Percentiles rank a stretch among this genome's conserved stretches.
phyloP scores from a whole-genome alignment of 2,797 vertebrate genomes.

The Chaenodraco wilsoni region DNA sequence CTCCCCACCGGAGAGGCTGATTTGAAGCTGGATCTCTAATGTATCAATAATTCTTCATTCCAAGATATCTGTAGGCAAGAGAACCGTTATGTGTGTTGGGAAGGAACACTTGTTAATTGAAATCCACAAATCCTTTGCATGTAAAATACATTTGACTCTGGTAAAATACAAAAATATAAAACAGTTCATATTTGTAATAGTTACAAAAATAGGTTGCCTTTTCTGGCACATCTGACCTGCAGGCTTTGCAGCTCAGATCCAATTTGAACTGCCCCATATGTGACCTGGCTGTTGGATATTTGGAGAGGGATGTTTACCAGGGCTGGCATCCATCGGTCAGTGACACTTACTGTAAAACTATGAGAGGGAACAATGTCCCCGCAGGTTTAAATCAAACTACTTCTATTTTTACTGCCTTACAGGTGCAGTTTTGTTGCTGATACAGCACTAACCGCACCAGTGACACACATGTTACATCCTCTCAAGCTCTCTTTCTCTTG shows the following conservation, averaged over 20 bases:
- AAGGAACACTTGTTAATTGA: not conserved
- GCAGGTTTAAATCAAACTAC: conserved; percentile 53
- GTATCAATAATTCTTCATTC: not conserved
- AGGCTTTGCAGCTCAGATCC: conserved; percentile 10
- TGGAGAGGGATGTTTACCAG: conserved; percentile 38
- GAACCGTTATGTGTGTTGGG: not conserved
- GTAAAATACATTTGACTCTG: not conserved
- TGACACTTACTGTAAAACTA: conserved; percentile 20
- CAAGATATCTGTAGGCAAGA: not conserved
- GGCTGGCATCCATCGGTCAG: conserved; percentile 44
- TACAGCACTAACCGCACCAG: not conserved
- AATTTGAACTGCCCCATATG: conserved; percentile 28
- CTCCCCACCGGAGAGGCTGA: not conserved
- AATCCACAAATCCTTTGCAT: not conserved
- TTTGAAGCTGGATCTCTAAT: not conserved
- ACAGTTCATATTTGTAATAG: not conserved
- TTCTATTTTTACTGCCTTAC: conserved; percentile 42
- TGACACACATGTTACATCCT: conserved; percentile 5
- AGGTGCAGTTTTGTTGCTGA: conserved; percentile 31
- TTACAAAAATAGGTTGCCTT: not conserved
- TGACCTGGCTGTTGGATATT: conserved; percentile 35
- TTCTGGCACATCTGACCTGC: not conserved
- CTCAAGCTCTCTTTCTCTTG: not conserved
- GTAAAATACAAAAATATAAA: not conserved
- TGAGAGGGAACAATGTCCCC: conserved; percentile 45